Conservation (phyloP, 2,113 vertebrate genomes). For the Rhynchomys soricoides region DNA sequence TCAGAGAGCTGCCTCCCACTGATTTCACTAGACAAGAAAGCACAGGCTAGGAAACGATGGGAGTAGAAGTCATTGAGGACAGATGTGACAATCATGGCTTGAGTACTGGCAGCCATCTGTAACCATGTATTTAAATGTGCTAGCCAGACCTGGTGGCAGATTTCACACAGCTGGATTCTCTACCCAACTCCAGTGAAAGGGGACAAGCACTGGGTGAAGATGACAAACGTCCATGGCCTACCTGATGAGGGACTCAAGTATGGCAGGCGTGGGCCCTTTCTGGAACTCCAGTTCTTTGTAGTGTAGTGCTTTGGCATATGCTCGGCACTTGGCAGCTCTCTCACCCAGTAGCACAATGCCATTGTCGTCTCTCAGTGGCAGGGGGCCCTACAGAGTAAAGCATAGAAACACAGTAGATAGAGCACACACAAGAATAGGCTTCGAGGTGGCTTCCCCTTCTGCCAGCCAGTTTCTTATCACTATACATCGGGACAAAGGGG, state of each 20-base stretch:
- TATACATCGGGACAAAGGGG: background rate
- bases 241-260: conserved; percentile 99
- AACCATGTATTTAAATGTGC: background rate
- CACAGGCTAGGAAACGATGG: background rate
- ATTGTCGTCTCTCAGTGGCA: conserved; percentile 97
- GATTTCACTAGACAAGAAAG: background rate
- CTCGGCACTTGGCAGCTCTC: conserved; percentile 96
- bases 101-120: background rate
- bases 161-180: conserved; percentile 7
- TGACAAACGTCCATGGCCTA: conserved; percentile 81
- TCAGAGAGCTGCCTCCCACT: background rate
- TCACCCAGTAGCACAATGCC: conserved; percentile 97
- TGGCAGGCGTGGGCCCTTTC: conserved; percentile 95
- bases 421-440: background rate
- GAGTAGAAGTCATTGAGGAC: background rate
- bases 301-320: conserved; percentile 98
- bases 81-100: background rate
- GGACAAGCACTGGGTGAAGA: background rate
- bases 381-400: conserved; percentile 89
- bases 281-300: conserved; percentile 99
- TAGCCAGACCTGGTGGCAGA: background rate
- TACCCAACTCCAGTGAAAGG: background rate
- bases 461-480: background rate
- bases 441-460: rapidly evolving
- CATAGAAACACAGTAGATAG: background rate